A percentile compares a stretch with the other conserved stretches of the same genome.
phyloP scores from a whole-genome alignment of 2,113 vertebrate genomes.

The Bettongia penicillata region DNA sequence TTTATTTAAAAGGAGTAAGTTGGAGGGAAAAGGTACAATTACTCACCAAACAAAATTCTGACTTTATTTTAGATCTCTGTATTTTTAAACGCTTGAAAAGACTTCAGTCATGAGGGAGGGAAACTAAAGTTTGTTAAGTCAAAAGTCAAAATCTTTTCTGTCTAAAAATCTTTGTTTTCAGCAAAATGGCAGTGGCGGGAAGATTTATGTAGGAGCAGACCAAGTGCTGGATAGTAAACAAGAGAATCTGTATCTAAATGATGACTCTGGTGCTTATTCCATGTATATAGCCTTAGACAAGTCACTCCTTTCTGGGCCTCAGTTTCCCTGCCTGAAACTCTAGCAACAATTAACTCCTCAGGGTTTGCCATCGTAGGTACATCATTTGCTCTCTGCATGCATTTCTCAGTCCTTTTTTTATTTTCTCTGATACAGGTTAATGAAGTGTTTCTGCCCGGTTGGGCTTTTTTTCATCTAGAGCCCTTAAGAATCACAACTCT shows the following conservation, averaged over 20 bases:
- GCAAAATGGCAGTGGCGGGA: neutral
- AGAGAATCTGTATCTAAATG: neutral
- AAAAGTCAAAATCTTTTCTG: slow-evolving; percentile 76
- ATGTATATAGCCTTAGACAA: neutral
- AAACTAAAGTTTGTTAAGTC: slow-evolving; percentile 74
- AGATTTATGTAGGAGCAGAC: neutral
- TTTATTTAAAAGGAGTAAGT: neutral
- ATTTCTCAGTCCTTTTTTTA: slow-evolving; percentile 35
- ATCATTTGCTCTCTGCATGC: slow-evolving; percentile 73
- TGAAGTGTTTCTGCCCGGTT: slow-evolving; percentile 51
- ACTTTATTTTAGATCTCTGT: slow-evolving; percentile 47
- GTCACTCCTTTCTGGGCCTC: neutral
- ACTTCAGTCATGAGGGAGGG: slow-evolving; percentile 54
- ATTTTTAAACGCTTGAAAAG: slow-evolving; percentile 25
- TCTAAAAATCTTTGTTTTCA: slow-evolving; percentile 68
- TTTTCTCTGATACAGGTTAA: slow-evolving; percentile 50
- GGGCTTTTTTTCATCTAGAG: slow-evolving; percentile 24
- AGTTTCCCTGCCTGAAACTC: neutral
- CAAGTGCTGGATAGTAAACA: neutral
- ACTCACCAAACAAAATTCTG: slow-evolving; percentile 37
- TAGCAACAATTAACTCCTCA: slow-evolving; percentile 62
- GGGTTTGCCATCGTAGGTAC: slow-evolving; percentile 67
- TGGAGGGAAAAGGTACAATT: neutral
- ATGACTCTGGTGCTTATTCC: neutral
- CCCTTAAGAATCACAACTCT: slow-evolving; percentile 17